Evolutionary conservation across 2,888 invertebrate species (phyloP).

Genomic region (Frankliniella fusca): DNA sequence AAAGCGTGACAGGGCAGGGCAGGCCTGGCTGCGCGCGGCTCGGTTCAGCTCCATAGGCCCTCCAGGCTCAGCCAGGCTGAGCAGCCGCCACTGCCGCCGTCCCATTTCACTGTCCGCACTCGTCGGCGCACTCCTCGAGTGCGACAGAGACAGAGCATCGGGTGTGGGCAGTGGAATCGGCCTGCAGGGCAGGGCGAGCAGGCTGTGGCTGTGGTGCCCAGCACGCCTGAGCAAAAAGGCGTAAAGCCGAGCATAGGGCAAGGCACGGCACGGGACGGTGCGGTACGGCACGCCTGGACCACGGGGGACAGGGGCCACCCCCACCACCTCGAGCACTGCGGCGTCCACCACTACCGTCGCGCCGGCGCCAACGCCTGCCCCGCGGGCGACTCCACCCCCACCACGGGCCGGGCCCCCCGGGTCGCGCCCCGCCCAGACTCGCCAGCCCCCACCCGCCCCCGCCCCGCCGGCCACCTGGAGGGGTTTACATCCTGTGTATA

Average conservation of each 20-base stretch:
- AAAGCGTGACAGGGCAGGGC: slow-evolving; percentile 8
- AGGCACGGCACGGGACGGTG: no score
- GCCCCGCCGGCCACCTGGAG: neutral
- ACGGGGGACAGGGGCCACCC: neutral
- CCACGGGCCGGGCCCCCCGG: neutral
- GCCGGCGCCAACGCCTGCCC: neutral
- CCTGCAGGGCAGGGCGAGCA: no score
- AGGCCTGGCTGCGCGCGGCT: neutral
- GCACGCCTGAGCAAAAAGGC: no score
- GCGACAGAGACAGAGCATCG: no score
- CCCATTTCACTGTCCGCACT: no score
- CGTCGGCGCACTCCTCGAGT: no score
- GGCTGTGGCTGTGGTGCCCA: no score
- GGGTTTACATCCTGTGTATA: slow-evolving; percentile 17
- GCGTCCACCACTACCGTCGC: neutral
- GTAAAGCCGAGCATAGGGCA: no score
- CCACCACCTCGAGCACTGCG: neutral
- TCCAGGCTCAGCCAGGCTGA: neutral
- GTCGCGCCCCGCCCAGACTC: neutral
- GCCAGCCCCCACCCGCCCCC: neutral
- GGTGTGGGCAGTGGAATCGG: no score
- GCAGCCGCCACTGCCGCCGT: neutral
- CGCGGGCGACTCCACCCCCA: neutral
- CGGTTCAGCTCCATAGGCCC: neutral
- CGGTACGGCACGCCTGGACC: no score